These are phyloP conservation scores for Drosophila navojoa DNA, from an alignment of 1,140 invertebrate species.

Conservation along the genomic window DNA sequence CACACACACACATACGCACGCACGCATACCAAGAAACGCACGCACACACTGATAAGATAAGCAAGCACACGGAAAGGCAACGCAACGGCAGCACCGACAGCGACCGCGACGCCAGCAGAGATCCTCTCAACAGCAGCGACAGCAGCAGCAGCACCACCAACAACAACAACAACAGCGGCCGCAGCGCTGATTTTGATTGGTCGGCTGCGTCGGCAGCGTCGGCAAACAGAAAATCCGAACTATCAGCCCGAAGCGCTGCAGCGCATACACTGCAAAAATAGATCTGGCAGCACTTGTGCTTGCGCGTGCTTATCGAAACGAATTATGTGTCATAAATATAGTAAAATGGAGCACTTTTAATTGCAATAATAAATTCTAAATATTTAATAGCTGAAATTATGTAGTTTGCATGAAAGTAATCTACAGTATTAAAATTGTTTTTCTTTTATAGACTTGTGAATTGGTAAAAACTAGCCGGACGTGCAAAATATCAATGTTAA, in stretches of 20 bases:
- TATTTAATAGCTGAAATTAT: no score
- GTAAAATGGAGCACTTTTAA: no score
- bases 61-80: conserved; percentile 14
- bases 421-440: not conserved
- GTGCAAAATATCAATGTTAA: not conserved
- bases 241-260: conserved; percentile 54
- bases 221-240: conserved; percentile 53
- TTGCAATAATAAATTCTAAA: no score
- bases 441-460: no score
- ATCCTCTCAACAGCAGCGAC: conserved; percentile 53
- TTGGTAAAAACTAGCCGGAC: no score
- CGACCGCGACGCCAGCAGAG: conserved; percentile 52
- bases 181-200: conserved; percentile 65
- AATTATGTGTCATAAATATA: conserved; percentile 3
- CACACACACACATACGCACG: conserved; percentile 9
- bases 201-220: conserved; percentile 49
- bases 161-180: conserved; percentile 28
- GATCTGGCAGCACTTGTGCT: not conserved
- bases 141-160: conserved; percentile 7
- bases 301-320: not conserved
- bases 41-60: conserved; percentile 19
- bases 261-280: conserved; percentile 61
- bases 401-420: not conserved
- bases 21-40: conserved; percentile 9
- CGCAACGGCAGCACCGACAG: conserved; percentile 31